Base-by-base conservation (phyloP, 2,113 vertebrate genomes). In the Pavo muticus region DNA sequence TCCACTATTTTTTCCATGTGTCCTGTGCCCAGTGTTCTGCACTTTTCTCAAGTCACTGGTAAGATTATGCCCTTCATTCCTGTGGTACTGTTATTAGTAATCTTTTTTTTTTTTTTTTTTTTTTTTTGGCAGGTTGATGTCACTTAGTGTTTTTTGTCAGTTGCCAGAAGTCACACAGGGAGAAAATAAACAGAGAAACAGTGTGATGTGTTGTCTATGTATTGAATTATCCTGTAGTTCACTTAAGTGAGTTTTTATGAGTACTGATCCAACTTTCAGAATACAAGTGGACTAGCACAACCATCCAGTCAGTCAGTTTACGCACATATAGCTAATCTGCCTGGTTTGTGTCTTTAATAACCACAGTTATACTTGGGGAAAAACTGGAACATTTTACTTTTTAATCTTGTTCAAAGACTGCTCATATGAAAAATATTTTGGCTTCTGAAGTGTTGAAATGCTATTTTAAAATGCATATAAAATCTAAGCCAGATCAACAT, bases 151-250 rank as follows among this genome's bases (percentile, higher is more conserved):
- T 90, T 88, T 84, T 86, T 93, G 82, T 92, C 65, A 68, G 47
- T 39, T 95, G 93, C 88, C 94, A 95, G 85, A 94, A 93, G 85
- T 95, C 94, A 84, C 89, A 82, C 90, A 95, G 83, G 50, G 95
- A 94, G 79, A 96, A 94, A 95, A 91, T 65, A 96, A 96, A 96
- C 95, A 94, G 69, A 94, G 90, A 94, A 94, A 94, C 90, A 94
- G 93, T 93, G 79, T 91, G 93, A 87, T 74, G 83, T 79, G 94
- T 86, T 94, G 84, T 94, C 82, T 91, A 93, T 45, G 72, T 91
- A 93, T 90, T 92, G 93, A 89, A 93, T 96, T 95, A 92, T 87
- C 89, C 77, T 72, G 67, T 84, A 81, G 82, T 95, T 96, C 93
- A 93, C 88, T 93, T 86, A 84, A 95, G 82, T n/a, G 35, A 35